These are phyloP conservation scores for Hydractinia symbiolongicarpus DNA, from an alignment of 30 jellyfish, hydroid and myxozoan species.

Conservation along the genomic window DNA sequence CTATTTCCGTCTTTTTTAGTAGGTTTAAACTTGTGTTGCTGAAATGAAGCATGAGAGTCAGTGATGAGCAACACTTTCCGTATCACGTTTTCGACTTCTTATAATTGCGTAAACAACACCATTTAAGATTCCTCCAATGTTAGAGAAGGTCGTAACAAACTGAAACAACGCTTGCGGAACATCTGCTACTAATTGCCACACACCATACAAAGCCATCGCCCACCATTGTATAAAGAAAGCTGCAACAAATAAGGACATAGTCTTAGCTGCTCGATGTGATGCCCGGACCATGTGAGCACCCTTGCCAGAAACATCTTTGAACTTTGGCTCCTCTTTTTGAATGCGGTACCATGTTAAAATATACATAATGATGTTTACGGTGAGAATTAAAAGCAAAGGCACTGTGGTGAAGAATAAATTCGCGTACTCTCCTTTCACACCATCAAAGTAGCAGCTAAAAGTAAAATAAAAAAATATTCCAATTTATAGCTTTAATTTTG, in stretches of 20 bases:
- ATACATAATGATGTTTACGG: not conserved
- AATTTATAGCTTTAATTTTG: too few relatives aligned
- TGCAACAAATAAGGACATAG: conserved; percentile 18
- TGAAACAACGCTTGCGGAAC: conserved; percentile 17
- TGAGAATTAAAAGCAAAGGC: conserved; percentile 1
- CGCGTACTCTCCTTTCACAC: conserved; percentile 23
- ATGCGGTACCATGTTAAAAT: conserved; percentile 20
- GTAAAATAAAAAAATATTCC: not conserved
- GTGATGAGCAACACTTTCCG: too few relatives aligned
- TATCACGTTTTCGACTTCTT: not conserved
- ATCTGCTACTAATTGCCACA: conserved; percentile 8
- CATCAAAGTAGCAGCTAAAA: conserved; percentile 17
- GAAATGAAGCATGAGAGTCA: too few relatives aligned
- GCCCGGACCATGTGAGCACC: not conserved
- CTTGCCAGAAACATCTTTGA: not conserved
- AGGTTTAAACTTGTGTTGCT: too few relatives aligned
- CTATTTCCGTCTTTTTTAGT: too few relatives aligned
- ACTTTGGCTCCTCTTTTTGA: conserved; percentile 14
- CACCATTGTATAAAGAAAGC: conserved; percentile 26
- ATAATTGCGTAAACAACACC: conserved; percentile 20
- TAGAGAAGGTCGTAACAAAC: conserved; percentile 17
- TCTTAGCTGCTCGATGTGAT: conserved; percentile 24
- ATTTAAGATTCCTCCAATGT: conserved; percentile 17
- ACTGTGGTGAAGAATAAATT: conserved; percentile 13
- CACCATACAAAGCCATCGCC: conserved; percentile 23